Evolutionary conservation across 2,888 invertebrate genomes (phyloP), one percentile per base, ranked within the genome.

Genomic region (Pachydiplax longipennis): DNA sequence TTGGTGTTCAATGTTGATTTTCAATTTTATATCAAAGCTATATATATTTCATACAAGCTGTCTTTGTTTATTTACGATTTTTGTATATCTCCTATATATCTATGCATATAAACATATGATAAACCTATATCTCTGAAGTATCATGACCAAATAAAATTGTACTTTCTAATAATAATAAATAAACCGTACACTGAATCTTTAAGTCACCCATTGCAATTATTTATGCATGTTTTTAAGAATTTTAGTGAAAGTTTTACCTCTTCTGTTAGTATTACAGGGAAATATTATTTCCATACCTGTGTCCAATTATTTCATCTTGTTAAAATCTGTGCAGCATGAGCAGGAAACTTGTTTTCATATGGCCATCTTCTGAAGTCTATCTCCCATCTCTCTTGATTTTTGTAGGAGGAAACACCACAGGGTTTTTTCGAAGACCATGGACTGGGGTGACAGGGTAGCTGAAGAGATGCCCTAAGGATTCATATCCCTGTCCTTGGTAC

Each of bases 391-490:
- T 90, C 90, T 90, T 81, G 95, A 95, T 95, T 96, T 95, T 97
- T 97, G 94, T 96, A 99, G 99, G 99, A 99, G 95, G 99, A 99
- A 96, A 99, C 99, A 91, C 99, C 99, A 91, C 99, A 99, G 95
- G 99, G 99, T 93, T 99, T 99, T 95, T 99, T 99, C 95, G 99
- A 99, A 94, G 99, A 99, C 95, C 99, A 99, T 94, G 99, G 99
- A 92, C 96, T 99, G 93, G 99, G 99, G 93, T 99, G 97, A 81
- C 58, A 90, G 73, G 58, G 65, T 91, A 61, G 90, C 83, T 82
- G 61, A 90, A 73, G 48, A 82, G 65, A 82, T 61, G 87, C 61
- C 61, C 61, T 87, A 48, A 37, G 83, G 83, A 83, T 83, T 58
- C 83, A 58, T 83, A 83, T 53, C 53, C 83, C 35, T 83, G 12